Evolutionary conservation across 2,888 invertebrate genomes (phyloP), one percentile per base, ranked within the genome.

Genomic region (Drosophila suboccidentalis): DNA sequence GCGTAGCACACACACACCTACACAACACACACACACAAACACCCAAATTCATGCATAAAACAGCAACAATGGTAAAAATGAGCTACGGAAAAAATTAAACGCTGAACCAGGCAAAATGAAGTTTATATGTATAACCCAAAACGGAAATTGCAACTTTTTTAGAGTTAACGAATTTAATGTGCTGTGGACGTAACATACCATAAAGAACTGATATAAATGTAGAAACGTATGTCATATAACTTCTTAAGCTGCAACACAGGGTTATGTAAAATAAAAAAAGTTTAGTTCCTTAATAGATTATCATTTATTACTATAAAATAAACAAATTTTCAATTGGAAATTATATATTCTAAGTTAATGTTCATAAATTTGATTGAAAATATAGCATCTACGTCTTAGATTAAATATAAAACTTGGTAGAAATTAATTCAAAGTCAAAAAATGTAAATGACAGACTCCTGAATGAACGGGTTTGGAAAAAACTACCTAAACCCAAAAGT

Each of bases 81-180:
- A 63, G 62, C 62, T 55, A 57, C 10, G 53, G 15, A 58, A 62
- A 84, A 76, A 50, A 71, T 22, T 70, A 79, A 82, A 39, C 65
- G 82, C 82, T 80, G 82, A 82, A 63, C 59, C 49, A 34, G 36
- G 10, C 68, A 53, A 60, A 51, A 60, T 39, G 0, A 49, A 65
- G 57, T 80, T 77, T 66, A 57, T 61, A 55, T 66, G 54, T 61
- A 59, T 43, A 64, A 57, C 50, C 17, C 22, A 32, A 29, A 10
- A n/a, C 41, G 57, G 22, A 55, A 54, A 63, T 51, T 69, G 75
- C 54, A 47, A 13, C 53, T 66, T 60, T 41, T 53, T 19, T 41
- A 49, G 47, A 41, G 43, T 44, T 43, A 11, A 10, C 8, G 32
- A 22, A 13, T 51, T 53, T 46, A 58, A 60, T 54, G 47, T 32